Percentiles rank a stretch among this genome's conserved stretches.
Conservation (phyloP, 37 sponge, comb jelly and placozoan species). For the Hexactinellida sp. region DNA sequence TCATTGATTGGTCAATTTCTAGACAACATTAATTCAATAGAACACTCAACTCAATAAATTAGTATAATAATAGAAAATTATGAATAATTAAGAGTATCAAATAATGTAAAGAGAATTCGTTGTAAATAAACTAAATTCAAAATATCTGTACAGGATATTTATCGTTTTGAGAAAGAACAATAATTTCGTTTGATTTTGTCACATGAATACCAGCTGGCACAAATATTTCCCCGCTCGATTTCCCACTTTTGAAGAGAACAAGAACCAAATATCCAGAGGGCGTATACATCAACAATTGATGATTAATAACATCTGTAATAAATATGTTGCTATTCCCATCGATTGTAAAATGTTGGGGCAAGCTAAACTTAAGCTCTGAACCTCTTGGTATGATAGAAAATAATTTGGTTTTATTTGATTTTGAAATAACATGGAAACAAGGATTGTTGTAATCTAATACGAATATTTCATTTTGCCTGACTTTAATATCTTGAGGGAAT, state of each 20-base stretch:
- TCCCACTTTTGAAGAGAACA: neutral
- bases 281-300: neutral
- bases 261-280: neutral
- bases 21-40: too few relatives aligned
- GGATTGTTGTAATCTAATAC: slow-evolving; percentile 5
- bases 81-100: too few relatives aligned
- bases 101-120: too few relatives aligned
- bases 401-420: neutral
- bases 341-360: neutral
- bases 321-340: neutral
- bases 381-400: neutral
- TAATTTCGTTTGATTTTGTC: neutral
- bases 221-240: neutral
- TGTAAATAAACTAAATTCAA: neutral
- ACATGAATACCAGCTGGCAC: neutral
- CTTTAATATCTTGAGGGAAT: neutral
- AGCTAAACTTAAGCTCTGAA: neutral
- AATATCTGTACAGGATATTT: neutral
- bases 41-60: too few relatives aligned
- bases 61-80: too few relatives aligned
- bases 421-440: neutral
- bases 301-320: neutral
- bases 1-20: too few relatives aligned
- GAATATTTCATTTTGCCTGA: neutral
- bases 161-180: neutral